phyloP scores from a whole-genome alignment of 2,113 vertebrate genomes.

The Cepphus grylle region DNA sequence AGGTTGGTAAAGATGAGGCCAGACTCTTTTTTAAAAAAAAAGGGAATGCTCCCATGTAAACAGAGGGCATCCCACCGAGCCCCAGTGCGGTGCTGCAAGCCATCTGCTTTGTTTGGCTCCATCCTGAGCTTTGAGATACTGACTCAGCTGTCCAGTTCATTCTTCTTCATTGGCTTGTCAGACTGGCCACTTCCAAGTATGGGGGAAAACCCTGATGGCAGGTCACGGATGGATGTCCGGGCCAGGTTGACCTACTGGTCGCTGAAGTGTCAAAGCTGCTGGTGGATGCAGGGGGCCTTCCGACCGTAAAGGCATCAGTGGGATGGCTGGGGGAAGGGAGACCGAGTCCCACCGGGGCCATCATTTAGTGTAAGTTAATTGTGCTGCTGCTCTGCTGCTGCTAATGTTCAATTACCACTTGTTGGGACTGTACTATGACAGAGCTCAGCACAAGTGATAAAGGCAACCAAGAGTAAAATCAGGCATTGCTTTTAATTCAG shows the following conservation, averaged over 20 bases:
- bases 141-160: background rate
- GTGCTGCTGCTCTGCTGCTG: background rate
- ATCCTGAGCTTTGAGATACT: background rate
- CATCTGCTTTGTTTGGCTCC: background rate
- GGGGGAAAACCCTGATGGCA: background rate
- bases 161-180: background rate
- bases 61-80: background rate
- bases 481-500: background rate
- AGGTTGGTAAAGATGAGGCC: background rate
- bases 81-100: background rate
- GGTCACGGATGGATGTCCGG: background rate
- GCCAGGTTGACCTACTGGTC: background rate
- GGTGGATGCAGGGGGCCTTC: background rate
- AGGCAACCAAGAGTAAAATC: background rate
- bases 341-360: background rate
- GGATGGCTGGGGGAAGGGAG: background rate
- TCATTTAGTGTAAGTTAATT: background rate
- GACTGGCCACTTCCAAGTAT: background rate
- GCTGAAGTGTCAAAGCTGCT: fast-evolving
- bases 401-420: background rate
- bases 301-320: fast-evolving
- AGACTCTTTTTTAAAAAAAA: background rate
- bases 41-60: background rate
- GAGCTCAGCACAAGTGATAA: background rate
- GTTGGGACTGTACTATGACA: background rate